Evolutionary conservation across 1,140 invertebrate species (phyloP).

Genomic region (Drosophila ironensis): DNA sequence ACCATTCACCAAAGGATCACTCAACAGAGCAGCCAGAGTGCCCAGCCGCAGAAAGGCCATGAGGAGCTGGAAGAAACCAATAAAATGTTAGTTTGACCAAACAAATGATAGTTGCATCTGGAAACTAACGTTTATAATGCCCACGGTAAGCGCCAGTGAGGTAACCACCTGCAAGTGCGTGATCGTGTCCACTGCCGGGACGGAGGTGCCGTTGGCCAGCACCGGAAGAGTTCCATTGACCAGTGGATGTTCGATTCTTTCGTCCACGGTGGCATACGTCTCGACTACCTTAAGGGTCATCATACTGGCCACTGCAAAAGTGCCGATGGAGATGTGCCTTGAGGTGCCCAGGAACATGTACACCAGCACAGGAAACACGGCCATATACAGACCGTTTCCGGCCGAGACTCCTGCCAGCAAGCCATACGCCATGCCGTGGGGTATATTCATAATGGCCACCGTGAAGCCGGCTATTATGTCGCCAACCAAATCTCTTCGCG

Average conservation of each 20-base stretch:
- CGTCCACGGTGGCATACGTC: slow-evolving; percentile 55
- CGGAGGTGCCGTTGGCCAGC: background rate
- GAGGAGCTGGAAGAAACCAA: slow-evolving; percentile 84
- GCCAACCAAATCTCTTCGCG: slow-evolving; percentile 85
- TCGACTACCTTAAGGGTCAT: slow-evolving; percentile 92
- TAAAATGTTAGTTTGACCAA: background rate
- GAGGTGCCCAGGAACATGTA: slow-evolving; percentile 96
- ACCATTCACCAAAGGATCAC: slow-evolving; percentile 94
- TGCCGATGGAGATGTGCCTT: slow-evolving; percentile 95
- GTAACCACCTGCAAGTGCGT: slow-evolving; percentile 67
- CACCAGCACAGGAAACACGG: slow-evolving; percentile 95
- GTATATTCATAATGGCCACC: slow-evolving; percentile 96
- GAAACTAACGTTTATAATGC: slow-evolving; percentile 67
- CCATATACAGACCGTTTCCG: slow-evolving; percentile 96
- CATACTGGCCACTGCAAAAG: slow-evolving; percentile 93
- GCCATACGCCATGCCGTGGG: slow-evolving; percentile 94
- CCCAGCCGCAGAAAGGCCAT: slow-evolving; percentile 93
- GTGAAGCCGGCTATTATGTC: slow-evolving; percentile 92
- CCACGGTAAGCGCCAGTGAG: slow-evolving; percentile 62
- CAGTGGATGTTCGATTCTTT: background rate
- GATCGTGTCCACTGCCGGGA: slow-evolving; percentile 28
- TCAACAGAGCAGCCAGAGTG: slow-evolving; percentile 91
- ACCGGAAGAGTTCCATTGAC: slow-evolving; percentile 1
- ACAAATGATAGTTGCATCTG: too few relatives aligned
- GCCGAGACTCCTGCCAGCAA: slow-evolving; percentile 93